Base-by-base conservation (phyloP, 2,888 invertebrate genomes). In the Dichetophora obliterata region DNA sequence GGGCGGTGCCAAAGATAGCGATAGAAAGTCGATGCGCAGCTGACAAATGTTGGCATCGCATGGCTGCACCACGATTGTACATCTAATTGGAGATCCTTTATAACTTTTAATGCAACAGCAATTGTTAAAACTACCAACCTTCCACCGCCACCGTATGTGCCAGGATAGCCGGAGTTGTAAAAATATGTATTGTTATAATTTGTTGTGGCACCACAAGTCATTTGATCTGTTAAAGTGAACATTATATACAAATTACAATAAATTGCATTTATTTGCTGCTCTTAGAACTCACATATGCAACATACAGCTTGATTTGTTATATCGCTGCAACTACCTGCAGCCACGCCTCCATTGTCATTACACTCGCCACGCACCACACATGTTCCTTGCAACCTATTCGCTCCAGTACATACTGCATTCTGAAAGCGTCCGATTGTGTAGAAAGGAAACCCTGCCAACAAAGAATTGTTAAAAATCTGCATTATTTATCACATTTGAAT, bases 141-240 rank as follows among this genome's bases (percentile, higher is more conserved):
- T 43, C 91, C 91, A 0, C 94, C 94, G 0, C 94, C 94, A 0
- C 91, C 89, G 84, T 92, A 94, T 0, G 94, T 91, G 0, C 91
- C 91, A 0, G 96, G 96, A 89, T 94, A 96, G 2, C 92, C 92
- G 0, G 93, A 93, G 85, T 95, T 96, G 14, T 92, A 92, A 88
- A 96, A 96, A 86, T 96, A 96, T 0, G 96, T 96, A 84, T 95
- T 95, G 87, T 96, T 96, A 70, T 93, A 91, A 69, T 91, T 91
- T 0, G 94, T 93, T 0, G 92, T 91, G 0, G 91, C 89, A 2
- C 95, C 95, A 82, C 96, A 96, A 0, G 93, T 90, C 82, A 92
- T 91, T 82, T 93, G 92, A 85, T 94, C 96, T 96, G 85, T 4
- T 77, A 63, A 3, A 54, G 9, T 54, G 1, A 54, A 22, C 5